A percentile compares a stretch with the other conserved stretches of the same genome.
Conservation (phyloP, 2,113 vertebrate species). For the Anhinga anhinga region DNA sequence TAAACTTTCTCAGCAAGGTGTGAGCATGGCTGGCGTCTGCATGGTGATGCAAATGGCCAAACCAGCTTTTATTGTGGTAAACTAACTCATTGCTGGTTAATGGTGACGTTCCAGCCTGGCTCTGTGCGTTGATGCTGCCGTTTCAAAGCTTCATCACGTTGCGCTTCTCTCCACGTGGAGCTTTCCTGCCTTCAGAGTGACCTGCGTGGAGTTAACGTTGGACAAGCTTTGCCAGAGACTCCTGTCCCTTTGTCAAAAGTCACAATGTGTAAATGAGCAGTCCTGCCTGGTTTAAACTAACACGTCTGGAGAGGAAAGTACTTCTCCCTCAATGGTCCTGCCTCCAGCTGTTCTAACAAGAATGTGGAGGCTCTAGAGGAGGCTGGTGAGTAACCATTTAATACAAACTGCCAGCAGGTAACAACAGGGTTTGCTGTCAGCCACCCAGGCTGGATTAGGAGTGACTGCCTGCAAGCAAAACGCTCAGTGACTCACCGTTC, state of each 20-base stretch:
- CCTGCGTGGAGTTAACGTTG: not conserved
- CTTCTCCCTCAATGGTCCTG: not conserved
- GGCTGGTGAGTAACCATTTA: not conserved
- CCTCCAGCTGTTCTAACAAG: not conserved
- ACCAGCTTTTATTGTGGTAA: not conserved
- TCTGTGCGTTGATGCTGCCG: rapidly evolving
- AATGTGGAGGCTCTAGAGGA: not conserved
- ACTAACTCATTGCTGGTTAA: not conserved
- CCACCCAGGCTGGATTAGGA: not conserved
- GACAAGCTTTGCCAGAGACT: not conserved
- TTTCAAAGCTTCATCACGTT: not conserved
- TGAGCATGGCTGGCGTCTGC: not conserved
- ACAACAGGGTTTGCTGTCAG: not conserved
- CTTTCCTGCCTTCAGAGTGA: not conserved
- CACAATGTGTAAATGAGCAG: not conserved
- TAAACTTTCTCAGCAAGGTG: not conserved
- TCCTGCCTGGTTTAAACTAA: not conserved
- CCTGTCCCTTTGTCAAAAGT: not conserved
- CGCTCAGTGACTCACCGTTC: not conserved
- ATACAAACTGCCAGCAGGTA: not conserved
- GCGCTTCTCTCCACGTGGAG: rapidly evolving
- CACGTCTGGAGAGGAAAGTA: not conserved
- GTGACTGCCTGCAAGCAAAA: not conserved
- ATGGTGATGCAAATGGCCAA: not conserved
- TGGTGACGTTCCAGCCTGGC: rapidly evolving